A percentile compares a stretch with the other conserved stretches of the same genome.
These are phyloP conservation scores for Heliconius charithonia DNA, from an alignment of 2,888 invertebrate species.

Conservation along the genomic window DNA sequence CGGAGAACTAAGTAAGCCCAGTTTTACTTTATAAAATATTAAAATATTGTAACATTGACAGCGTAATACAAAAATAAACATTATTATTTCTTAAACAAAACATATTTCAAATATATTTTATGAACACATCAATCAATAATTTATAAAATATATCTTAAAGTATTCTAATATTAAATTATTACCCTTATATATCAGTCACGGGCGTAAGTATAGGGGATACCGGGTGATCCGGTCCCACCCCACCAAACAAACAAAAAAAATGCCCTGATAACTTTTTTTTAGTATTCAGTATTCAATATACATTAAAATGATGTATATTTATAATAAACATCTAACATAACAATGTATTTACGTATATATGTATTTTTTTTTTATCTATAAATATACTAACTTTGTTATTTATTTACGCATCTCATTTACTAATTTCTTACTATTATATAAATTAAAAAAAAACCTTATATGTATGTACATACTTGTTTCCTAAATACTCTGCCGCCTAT, in stretches of 20 bases:
- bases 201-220: no score
- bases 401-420: neutral
- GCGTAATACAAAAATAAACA: neutral
- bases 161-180: neutral
- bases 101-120: neutral
- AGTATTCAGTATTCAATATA: no score
- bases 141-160: neutral
- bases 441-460: neutral
- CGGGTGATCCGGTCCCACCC: no score
- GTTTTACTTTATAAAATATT: neutral
- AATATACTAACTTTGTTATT: neutral
- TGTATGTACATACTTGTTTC: neutral
- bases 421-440: neutral
- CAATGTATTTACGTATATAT: neutral
- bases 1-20: neutral
- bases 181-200: neutral
- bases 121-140: neutral
- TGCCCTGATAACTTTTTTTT: no score
- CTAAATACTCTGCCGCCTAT: neutral
- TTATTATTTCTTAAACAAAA: neutral
- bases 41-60: neutral
- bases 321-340: conserved; percentile 2
- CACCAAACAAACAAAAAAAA: no score
- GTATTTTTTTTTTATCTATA: neutral
- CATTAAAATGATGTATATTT: neutral